phyloP scores from a whole-genome alignment of 2,113 vertebrate species.

The Hydrochoerus hydrochaeris region DNA sequence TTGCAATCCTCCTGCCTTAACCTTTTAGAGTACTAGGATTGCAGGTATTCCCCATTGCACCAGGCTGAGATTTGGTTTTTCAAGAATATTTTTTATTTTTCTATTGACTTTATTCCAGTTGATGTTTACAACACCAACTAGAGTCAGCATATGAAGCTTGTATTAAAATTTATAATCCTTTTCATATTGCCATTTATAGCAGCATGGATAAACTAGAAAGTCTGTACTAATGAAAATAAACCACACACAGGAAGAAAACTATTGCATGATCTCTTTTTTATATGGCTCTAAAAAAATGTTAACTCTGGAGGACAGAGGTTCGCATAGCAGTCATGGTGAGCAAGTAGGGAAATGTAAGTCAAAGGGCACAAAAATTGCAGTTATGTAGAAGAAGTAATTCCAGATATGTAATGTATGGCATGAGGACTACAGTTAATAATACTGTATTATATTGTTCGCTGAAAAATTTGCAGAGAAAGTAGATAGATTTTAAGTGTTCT shows the following conservation, averaged over 20 bases:
- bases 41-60: not conserved
- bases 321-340: accelerated
- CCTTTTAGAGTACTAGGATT: not conserved
- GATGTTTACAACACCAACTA: not conserved
- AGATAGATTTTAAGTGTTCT: not conserved
- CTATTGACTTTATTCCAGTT: not conserved
- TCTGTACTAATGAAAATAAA: not conserved
- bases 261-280: not conserved
- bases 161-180: not conserved
- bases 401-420: not conserved
- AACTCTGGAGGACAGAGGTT: not conserved
- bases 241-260: not conserved
- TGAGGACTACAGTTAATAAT: not conserved
- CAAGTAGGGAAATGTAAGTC: not conserved
- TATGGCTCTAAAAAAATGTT: not conserved
- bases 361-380: not conserved
- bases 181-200: not conserved
- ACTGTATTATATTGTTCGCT: not conserved
- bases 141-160: not conserved
- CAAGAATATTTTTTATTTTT: not conserved
- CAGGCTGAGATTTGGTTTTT: not conserved
- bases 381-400: not conserved
- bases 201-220: not conserved
- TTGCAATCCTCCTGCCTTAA: not conserved
- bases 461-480: not conserved